Percentiles rank a stretch among this genome's conserved stretches.
phyloP scores from a whole-genome alignment of 1,140 invertebrate genomes.

The Lepidostoma basale region DNA sequence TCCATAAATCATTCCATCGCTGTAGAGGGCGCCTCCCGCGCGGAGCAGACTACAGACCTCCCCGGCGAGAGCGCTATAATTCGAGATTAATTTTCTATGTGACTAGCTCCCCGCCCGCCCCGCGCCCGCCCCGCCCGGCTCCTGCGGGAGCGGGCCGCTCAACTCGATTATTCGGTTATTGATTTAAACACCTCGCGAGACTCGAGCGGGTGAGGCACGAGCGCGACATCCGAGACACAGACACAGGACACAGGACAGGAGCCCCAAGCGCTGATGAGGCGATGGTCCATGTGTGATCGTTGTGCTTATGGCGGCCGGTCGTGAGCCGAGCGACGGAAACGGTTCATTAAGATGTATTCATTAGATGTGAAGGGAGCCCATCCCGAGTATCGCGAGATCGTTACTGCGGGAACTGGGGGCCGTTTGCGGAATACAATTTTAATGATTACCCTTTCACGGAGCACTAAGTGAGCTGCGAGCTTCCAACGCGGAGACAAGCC shows the following conservation, averaged over 20 bases:
- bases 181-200: slow-evolving; percentile 1
- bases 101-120: slow-evolving; percentile 8
- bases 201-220: background rate
- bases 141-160: background rate
- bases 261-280: background rate
- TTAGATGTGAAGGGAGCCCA: background rate
- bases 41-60: background rate
- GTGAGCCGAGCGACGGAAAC: background rate
- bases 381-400: too few species aligned
- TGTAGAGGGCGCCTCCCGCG: background rate
- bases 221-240: too few species aligned
- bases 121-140: background rate
- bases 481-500: too few species aligned
- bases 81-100: slow-evolving; percentile 36
- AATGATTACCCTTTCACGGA: too few species aligned
- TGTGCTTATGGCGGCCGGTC: background rate
- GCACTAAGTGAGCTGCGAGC: too few species aligned
- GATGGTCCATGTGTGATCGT: background rate
- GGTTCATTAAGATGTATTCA: slow-evolving; percentile 15
- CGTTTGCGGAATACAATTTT: too few species aligned
- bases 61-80: background rate
- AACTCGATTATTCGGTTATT: slow-evolving; percentile 18
- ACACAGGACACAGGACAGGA: background rate
- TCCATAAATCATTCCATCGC: background rate
- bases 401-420: too few species aligned